Evolutionary conservation across 2,113 vertebrate species (phyloP).

Genomic region (Reinhardtius hippoglossoides): DNA sequence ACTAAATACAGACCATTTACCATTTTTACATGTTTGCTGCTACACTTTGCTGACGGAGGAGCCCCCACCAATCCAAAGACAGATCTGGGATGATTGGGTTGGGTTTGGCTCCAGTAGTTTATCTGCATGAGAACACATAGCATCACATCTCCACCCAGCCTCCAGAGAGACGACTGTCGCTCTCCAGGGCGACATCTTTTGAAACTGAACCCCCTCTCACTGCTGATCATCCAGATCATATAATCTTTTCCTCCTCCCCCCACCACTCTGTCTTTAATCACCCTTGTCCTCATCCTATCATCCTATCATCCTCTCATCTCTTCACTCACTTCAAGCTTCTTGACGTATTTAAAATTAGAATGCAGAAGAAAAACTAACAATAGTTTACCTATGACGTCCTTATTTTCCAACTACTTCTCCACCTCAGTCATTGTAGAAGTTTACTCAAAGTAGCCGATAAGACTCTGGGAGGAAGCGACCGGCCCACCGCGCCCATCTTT

Average conservation of each 20-base stretch:
- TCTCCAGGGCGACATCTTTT: not conserved
- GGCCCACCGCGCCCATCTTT: slow-evolving; percentile 58
- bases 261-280: not conserved
- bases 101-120: slow-evolving; percentile 23
- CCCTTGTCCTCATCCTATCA: not conserved
- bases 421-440: not conserved
- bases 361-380: not conserved
- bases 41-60: slow-evolving; percentile 25
- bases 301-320: not conserved
- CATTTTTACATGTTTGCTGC: too few relatives aligned
- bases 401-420: not conserved
- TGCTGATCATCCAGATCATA: slow-evolving; percentile 44
- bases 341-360: not conserved
- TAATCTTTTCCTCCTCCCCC: not conserved
- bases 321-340: not conserved
- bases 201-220: not conserved
- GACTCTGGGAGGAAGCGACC: slow-evolving; percentile 52
- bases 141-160: slow-evolving; percentile 55
- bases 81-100: slow-evolving; percentile 27
- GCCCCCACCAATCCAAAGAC: not conserved
- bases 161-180: slow-evolving; percentile 29
- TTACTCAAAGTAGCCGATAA: slow-evolving; percentile 53
- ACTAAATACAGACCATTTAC: too few relatives aligned
- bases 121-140: slow-evolving; percentile 41
- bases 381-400: not conserved